These are phyloP conservation scores for Calcarius lapponicus DNA, from an alignment of 2,797 vertebrate species.

Conservation along the genomic window DNA sequence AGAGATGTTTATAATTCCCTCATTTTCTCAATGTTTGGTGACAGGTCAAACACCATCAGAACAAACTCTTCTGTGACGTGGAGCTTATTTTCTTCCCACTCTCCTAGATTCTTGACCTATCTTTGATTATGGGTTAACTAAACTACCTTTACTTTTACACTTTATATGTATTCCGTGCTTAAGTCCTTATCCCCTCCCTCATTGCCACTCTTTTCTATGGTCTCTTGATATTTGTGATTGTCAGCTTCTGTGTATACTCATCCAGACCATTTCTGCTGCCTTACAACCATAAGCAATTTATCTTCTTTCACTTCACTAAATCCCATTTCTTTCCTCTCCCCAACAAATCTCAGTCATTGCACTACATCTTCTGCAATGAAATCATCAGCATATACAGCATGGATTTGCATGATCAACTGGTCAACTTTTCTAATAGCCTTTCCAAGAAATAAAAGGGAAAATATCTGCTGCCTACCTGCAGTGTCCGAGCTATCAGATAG, in stretches of 20 bases:
- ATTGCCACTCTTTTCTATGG: neutral
- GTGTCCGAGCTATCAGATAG: neutral
- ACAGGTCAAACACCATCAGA: neutral
- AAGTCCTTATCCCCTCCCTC: neutral
- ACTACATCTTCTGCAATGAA: neutral
- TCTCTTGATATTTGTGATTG: neutral
- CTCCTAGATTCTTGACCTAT: neutral
- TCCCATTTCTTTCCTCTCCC: neutral
- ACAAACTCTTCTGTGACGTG: neutral
- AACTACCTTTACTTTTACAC: neutral
- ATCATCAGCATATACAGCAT: neutral
- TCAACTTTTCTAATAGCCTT: neutral
- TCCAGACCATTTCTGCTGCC: neutral
- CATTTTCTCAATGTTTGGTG: neutral
- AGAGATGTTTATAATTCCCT: neutral
- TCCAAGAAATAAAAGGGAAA: neutral
- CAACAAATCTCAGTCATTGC: neutral
- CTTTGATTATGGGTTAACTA: neutral
- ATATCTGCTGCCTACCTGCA: neutral
- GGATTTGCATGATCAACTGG: neutral
- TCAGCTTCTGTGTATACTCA: neutral
- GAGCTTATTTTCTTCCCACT: neutral
- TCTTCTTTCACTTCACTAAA: neutral
- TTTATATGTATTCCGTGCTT: neutral
- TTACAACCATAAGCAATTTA: neutral